These are phyloP conservation scores for Dynastes tityus DNA, from an alignment of 2,888 invertebrate genomes.

Conservation along the genomic window DNA sequence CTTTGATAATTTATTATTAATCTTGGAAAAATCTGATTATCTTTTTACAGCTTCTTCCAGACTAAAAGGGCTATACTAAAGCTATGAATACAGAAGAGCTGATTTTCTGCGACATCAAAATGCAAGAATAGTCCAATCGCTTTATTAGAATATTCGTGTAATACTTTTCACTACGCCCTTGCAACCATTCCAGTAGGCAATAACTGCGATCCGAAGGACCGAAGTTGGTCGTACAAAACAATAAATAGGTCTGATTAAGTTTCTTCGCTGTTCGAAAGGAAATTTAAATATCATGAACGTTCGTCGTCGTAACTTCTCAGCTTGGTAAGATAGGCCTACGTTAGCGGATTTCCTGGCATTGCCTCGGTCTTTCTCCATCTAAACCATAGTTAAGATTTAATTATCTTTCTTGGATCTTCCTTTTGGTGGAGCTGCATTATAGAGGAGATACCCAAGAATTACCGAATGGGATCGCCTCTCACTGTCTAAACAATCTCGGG, in stretches of 20 bases:
- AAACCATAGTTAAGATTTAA: constrained; percentile 16
- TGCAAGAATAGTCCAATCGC: too few relatives aligned
- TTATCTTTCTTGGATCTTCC: constrained; percentile 5
- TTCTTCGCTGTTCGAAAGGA: constrained; percentile 10
- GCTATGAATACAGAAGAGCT: too few relatives aligned
- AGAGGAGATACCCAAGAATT: constrained; percentile 10
- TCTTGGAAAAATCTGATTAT: too few relatives aligned
- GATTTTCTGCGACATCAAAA: too few relatives aligned
- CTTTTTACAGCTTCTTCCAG: too few relatives aligned
- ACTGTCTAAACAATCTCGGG: constrained; percentile 15
- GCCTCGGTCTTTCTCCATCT: background rate
- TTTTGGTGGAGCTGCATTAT: background rate
- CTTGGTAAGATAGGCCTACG: constrained; percentile 3
- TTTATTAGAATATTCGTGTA: too few relatives aligned
- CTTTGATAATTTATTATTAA: too few relatives aligned
- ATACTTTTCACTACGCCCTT: too few relatives aligned
- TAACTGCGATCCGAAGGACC: background rate
- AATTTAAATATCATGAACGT: constrained; percentile 25
- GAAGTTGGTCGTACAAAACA: constrained; percentile 31
- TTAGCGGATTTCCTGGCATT: constrained; percentile 1
- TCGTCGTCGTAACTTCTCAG: constrained; percentile 22
- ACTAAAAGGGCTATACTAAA: too few relatives aligned
- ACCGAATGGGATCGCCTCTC: background rate
- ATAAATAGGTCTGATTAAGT: constrained; percentile 42
- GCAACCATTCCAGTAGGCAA: background rate